Percentiles rank a stretch among this genome's conserved stretches.
Evolutionary conservation across 2,113 vertebrate species (phyloP).

Genomic region (Phrynocephalus versicolor): DNA sequence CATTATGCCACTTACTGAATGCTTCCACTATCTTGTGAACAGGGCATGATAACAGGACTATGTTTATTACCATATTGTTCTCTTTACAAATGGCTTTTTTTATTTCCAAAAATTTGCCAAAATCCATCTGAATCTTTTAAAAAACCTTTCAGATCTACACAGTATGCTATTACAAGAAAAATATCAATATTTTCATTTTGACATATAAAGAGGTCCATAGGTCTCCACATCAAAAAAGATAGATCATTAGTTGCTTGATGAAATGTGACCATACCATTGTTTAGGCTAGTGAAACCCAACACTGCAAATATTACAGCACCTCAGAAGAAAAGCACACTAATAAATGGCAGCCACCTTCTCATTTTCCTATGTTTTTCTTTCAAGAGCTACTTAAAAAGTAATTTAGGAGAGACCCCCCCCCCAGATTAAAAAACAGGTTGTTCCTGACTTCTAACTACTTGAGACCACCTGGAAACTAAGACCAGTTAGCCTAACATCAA

Average conservation of each 20-base stretch:
- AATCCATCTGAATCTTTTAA: background rate
- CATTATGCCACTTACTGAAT: background rate
- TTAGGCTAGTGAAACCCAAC: background rate
- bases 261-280: slow-evolving; percentile 11
- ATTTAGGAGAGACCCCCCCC: too few relatives aligned
- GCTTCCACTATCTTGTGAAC: background rate
- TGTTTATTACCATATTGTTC: background rate
- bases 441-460: too few relatives aligned
- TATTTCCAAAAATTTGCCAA: background rate
- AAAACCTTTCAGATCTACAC: background rate
- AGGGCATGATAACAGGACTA: background rate
- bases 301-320: slow-evolving; percentile 3
- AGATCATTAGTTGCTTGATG: slow-evolving; percentile 5
- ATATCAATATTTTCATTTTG: background rate
- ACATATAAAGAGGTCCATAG: background rate
- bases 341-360: too few relatives aligned
- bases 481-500: too few relatives aligned
- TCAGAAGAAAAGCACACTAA: background rate
- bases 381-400: background rate
- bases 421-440: background rate
- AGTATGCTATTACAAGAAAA: background rate
- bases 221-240: background rate
- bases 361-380: background rate
- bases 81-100: background rate
- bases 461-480: too few relatives aligned